These are phyloP conservation scores for Leptinotarsa defecta DNA, from an alignment of 1,140 invertebrate genomes.

Conservation along the genomic window DNA sequence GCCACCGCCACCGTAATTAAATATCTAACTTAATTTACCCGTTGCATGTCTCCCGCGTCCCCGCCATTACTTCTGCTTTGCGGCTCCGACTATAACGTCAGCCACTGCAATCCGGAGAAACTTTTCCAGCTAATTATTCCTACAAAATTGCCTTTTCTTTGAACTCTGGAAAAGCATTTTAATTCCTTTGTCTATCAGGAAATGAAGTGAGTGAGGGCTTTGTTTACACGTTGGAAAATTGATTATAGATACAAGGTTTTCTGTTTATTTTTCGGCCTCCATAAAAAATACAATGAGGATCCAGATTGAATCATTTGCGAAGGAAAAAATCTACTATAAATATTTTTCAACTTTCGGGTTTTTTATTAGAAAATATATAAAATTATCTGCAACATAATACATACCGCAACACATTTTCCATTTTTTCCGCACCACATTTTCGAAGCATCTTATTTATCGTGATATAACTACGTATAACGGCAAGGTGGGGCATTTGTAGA, in stretches of 20 bases:
- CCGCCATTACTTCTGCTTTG: constrained; percentile 4
- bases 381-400: too few species aligned
- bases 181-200: constrained; percentile 20
- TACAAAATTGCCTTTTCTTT: constrained; percentile 26
- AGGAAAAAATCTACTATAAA: too few species aligned
- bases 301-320: too few species aligned
- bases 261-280: background rate
- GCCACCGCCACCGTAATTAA: constrained; percentile 48
- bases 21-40: constrained; percentile 50
- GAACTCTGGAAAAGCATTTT: constrained; percentile 17
- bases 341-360: too few species aligned
- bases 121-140: constrained; percentile 24
- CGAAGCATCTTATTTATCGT: too few species aligned
- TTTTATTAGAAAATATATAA: too few species aligned
- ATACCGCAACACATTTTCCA: too few species aligned
- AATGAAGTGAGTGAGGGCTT: constrained; percentile 11
- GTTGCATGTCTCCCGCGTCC: constrained; percentile 40
- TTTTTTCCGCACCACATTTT: too few species aligned
- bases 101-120: constrained; percentile 21
- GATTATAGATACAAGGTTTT: constrained; percentile 5
- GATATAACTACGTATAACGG: too few species aligned
- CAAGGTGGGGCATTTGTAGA: too few species aligned
- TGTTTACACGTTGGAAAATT: constrained; percentile 9
- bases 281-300: background rate
- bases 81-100: constrained; percentile 11